Evolutionary conservation across 2,797 vertebrate genomes (phyloP), one percentile per base, ranked within the genome.

Genomic region (Champsocephalus esox): DNA sequence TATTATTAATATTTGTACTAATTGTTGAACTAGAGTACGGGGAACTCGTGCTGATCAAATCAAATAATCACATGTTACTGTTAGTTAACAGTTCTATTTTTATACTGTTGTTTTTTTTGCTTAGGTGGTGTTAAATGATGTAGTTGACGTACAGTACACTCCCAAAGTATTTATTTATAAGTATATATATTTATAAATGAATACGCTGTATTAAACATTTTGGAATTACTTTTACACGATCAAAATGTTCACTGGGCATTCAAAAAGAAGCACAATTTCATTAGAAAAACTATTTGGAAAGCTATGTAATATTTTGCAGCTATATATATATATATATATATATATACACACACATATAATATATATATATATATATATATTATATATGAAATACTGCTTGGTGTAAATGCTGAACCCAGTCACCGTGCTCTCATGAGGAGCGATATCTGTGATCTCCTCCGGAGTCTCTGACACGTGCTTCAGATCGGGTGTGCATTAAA

Each of bases 401-500:
- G 28, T 28, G 28, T 28, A 66, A 66, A 60, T 60, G 3, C n/a
- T 9, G 60, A 0, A 11, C 34, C 8, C 13, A 28, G 56, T 67
- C 57, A 52, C 12, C 52, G 6, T 44, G 21, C 34, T 51, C 16
- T 49, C 14, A 69, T 63, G 58, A 69, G 49, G 69, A 71, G 66
- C 38, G 13, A 41, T 55, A 16, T 73, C 44, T 77, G 55, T 24
- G 34, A 5, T 63, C 21, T 70, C 50, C 32, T 54, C 55, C 16
- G 8, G 52, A 52, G 63, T 59, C 38, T 28, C 52, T 51, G 48
- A 66, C 70, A 68, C 69, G 61, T 60, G 72, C 46, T 63, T 56
- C 55, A 70, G 69, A 50, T 81, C 55, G 11, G 59, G 55, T 46
- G 58, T 2, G 0, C 43, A 64, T 75, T 66, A 17, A 72, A 41